Base-by-base conservation (phyloP, 2,113 vertebrate species). In the Leiothrix lutea region DNA sequence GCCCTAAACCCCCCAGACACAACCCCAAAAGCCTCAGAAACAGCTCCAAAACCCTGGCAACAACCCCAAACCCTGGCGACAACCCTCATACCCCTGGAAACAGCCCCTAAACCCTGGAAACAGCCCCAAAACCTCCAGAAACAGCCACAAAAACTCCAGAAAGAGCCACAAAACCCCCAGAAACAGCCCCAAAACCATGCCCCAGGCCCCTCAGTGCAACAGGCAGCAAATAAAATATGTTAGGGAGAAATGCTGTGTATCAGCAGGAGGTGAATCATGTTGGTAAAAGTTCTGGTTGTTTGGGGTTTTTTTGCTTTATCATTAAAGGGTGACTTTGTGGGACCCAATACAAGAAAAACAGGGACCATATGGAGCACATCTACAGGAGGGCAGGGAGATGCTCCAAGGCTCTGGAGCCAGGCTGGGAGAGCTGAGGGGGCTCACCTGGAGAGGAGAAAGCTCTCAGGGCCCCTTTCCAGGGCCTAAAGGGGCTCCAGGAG, bases 211-310 rank as follows among this genome's bases (percentile, higher is more conserved):
- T 8, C 69, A 15, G 45, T 2, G 0, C 66, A 21, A 44, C 3
- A 17, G 57, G 9, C 18, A 7, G 51, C 3, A 0, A 40, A 31
- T 13, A 21, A 57, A 75, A 22, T 7, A 18, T 4, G 4, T 16
- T 6, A 10, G 45, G 24, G 65, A 42, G 29, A 47, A 62, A 54
- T 9, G 14, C 26, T n/a, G 14, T 1, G 13, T 4, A 48, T 9
- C 11, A 31, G n/a, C 6, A 1, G 14, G 24, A 23, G 13, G 22
- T 4, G 33, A 54, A 33, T 6, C 1, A 0, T 8, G 8, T 1
- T 1, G 6, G 11, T 38, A 14, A 31, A 17, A 36, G 45, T 6
- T n/a, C n/a, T 18, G 10, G 14, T 8, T 38, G 8, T 38, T 38
- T 38, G 36, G 36, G 8, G 6, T 5, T 8, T 35, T 11, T 71